Percentiles rank a stretch among this genome's conserved stretches.
These are phyloP conservation scores for Pocillopora verrucosa DNA, from an alignment of 64 coral and sea anemone genomes.

Conservation along the genomic window DNA sequence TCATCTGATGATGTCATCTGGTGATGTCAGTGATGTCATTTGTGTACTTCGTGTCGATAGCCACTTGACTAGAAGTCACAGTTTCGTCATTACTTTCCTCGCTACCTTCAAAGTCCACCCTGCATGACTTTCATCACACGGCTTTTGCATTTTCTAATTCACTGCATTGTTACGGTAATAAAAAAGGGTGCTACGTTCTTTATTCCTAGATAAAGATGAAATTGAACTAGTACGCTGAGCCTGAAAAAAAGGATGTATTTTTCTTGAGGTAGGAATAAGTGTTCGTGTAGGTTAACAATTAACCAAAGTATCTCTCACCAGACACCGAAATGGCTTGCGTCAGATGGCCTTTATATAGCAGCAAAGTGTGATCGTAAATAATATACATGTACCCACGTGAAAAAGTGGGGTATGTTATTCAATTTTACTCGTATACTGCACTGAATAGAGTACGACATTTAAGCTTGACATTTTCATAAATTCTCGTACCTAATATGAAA, in stretches of 20 bases:
- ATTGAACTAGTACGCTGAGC: neutral
- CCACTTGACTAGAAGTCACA: neutral
- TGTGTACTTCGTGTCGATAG: too few relatives aligned
- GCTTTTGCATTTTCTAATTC: neutral
- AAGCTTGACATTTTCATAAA: neutral
- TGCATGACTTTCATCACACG: neutral
- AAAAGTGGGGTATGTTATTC: neutral
- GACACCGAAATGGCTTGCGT: constrained; percentile 21
- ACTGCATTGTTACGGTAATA: constrained; percentile 25
- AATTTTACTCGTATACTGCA: neutral
- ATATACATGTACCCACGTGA: neutral
- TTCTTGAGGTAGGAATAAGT: neutral
- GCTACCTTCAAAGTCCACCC: neutral
- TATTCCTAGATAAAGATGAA: constrained; percentile 10
- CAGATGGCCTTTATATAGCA: neutral
- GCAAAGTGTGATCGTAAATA: neutral
- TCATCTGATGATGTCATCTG: too few relatives aligned
- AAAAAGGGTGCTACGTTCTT: constrained; percentile 39
- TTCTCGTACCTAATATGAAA: neutral
- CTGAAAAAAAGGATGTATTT: neutral
- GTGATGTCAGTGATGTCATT: too few relatives aligned
- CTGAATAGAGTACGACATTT: too few relatives aligned
- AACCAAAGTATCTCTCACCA: constrained; percentile 23
- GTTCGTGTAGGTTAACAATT: neutral
- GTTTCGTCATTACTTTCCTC: constrained; percentile 14